Evolutionary conservation across 1,140 invertebrate genomes (phyloP), one percentile per base, ranked within the genome.

Genomic region (Araneus ventricosus): DNA sequence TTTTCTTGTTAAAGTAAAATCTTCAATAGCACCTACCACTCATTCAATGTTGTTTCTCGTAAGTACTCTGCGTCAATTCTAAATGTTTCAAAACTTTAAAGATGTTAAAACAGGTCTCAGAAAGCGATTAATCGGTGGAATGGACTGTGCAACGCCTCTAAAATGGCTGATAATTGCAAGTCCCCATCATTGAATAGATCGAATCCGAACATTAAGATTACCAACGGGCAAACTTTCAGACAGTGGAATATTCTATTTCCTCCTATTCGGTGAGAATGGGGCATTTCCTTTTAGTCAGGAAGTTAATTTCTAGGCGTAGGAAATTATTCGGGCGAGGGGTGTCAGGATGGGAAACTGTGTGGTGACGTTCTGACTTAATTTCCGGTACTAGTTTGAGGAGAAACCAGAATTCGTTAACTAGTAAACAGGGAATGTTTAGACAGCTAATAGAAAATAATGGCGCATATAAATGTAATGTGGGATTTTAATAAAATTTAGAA

Each of bases 211-310:
- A 27, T 45, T 82, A n/a, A n/a, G 20, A 24, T 41, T 45, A 10
- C 37, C 37, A 39, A 14, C 2, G 39, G 79, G 24, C 20, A 45
- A 45, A 27, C 20, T 34, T 75, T 75, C 39, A 27, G 27, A 82
- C 37, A 82, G 8, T 82, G 24, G 37, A 82, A 45, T 82, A 82
- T 82, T 82, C 79, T 82, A 82, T 82, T 82, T 82, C 37, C 79
- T 41, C 27, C 79, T 24, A n/a, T 82, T 82, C 39, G 79, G 6
- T n/a, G 20, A 45, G 79, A 82, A 82, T 82, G 79, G 79, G 79
- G 22, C 37, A 45, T 82, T 82, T 82, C 39, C 39, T 82, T 41
- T 82, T 41, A 82, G 45, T 82, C 39, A 41, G 39, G 79, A 82
- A 82, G 39, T 82, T 82, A 39, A 82, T 82, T 82, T 82, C 79